Conservation (phyloP, 2,888 invertebrate genomes). For the Calliscelio sp. region DNA sequence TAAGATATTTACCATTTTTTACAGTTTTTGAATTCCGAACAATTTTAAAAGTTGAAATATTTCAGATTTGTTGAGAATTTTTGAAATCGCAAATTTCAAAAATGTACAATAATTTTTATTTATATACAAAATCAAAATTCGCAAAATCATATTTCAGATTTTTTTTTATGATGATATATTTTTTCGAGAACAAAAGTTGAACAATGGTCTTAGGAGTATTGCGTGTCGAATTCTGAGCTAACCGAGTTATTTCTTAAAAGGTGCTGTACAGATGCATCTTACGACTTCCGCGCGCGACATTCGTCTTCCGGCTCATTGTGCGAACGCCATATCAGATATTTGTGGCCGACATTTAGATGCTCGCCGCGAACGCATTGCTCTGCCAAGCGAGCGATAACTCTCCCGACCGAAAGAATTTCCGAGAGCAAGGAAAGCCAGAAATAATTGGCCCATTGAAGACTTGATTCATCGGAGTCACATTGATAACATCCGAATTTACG, state of each 20-base stretch:
- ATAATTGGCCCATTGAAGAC: slow-evolving; percentile 68
- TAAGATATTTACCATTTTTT: too few relatives aligned
- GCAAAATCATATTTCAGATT: too few relatives aligned
- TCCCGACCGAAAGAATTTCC: slow-evolving; percentile 56
- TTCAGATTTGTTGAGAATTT: too few relatives aligned
- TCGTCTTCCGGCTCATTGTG: slow-evolving; percentile 68
- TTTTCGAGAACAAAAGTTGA: too few relatives aligned
- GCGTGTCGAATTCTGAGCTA: slow-evolving; percentile 33
- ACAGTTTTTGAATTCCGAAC: too few relatives aligned
- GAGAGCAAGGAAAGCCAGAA: slow-evolving; percentile 58
- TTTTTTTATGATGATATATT: too few relatives aligned
- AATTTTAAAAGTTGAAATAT: too few relatives aligned
- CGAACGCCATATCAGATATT: slow-evolving; percentile 66
- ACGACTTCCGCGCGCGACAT: slow-evolving; percentile 68
- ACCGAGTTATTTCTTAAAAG: slow-evolving; percentile 64
- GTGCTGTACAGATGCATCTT: slow-evolving; percentile 65
- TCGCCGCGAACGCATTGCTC: slow-evolving; percentile 52
- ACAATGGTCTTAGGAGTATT: too few relatives aligned
- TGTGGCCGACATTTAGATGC: slow-evolving; percentile 67
- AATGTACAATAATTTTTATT: too few relatives aligned
- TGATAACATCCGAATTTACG: slow-evolving; percentile 59
- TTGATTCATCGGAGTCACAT: slow-evolving; percentile 60
- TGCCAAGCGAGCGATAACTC: slow-evolving; percentile 54
- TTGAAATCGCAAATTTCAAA: too few relatives aligned
- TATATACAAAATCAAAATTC: too few relatives aligned